phyloP scores from a whole-genome alignment of 2,797 vertebrate genomes.

The Anas georgica region DNA sequence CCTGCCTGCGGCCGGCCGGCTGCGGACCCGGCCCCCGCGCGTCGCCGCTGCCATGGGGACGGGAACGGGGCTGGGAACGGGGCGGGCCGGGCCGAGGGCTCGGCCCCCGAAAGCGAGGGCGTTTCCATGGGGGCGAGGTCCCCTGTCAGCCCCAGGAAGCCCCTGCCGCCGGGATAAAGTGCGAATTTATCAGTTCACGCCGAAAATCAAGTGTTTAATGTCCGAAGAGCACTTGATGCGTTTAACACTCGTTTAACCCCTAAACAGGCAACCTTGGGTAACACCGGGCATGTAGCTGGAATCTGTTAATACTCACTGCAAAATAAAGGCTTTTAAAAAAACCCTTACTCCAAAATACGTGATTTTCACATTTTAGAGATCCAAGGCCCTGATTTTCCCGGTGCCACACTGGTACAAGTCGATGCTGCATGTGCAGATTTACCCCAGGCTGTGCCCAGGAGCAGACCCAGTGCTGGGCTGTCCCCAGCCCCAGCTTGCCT shows the following conservation, averaged over 20 bases:
- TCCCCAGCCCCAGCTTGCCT: background rate
- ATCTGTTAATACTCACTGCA: background rate
- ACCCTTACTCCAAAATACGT: background rate
- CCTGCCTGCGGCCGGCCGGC: background rate
- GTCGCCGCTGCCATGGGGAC: background rate
- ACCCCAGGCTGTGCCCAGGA: background rate
- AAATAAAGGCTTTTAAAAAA: background rate
- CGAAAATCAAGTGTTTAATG: background rate
- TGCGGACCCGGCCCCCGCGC: background rate
- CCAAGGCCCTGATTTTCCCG: no score
- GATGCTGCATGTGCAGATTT: no score
- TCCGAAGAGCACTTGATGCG: background rate
- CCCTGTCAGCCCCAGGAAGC: no score
- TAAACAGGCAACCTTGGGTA: background rate
- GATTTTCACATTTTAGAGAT: background rate
- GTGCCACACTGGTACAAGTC: no score
- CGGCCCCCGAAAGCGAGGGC: no score
- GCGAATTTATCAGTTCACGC: background rate
- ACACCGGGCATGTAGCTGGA: rapidly evolving
- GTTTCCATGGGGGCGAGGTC: no score
- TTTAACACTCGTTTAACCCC: background rate
- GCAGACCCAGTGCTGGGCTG: background rate
- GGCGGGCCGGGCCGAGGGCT: background rate
- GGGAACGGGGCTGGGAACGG: background rate
- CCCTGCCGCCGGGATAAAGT: background rate